Evolutionary conservation across 2,797 vertebrate genomes (phyloP).

Genomic region (Poecilia wingei): DNA sequence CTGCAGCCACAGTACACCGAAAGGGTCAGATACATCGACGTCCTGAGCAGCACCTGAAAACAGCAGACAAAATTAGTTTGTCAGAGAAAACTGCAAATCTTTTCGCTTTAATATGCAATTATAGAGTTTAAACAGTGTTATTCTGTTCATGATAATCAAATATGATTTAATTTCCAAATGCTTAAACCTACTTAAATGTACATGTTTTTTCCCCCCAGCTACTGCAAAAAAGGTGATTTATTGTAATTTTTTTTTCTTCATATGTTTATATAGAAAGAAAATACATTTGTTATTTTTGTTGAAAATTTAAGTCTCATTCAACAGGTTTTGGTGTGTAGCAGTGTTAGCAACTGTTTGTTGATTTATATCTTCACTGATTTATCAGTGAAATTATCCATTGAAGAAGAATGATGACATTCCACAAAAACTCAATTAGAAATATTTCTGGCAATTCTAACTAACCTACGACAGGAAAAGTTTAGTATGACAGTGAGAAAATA

Average conservation of each 20-base stretch:
- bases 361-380: too few species aligned
- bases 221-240: background rate
- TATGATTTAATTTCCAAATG: background rate
- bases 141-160: background rate
- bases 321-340: too few species aligned
- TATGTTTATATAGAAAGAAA: background rate
- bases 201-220: background rate
- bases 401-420: too few species aligned
- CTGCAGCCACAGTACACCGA: conserved; percentile 85
- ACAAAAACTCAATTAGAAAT: background rate
- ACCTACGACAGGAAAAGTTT: background rate
- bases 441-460: background rate
- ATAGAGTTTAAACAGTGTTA: background rate
- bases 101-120: background rate
- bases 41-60: conserved; percentile 87
- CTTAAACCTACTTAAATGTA: background rate
- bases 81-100: background rate
- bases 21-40: conserved; percentile 84
- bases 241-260: background rate
- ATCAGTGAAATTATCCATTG: too few species aligned
- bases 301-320: too few species aligned
- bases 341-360: too few species aligned
- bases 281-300: too few species aligned
- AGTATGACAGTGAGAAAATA: background rate
- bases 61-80: conserved; percentile 23